phyloP scores from a whole-genome alignment of 2,888 invertebrate genomes.

The Axea sp. region DNA sequence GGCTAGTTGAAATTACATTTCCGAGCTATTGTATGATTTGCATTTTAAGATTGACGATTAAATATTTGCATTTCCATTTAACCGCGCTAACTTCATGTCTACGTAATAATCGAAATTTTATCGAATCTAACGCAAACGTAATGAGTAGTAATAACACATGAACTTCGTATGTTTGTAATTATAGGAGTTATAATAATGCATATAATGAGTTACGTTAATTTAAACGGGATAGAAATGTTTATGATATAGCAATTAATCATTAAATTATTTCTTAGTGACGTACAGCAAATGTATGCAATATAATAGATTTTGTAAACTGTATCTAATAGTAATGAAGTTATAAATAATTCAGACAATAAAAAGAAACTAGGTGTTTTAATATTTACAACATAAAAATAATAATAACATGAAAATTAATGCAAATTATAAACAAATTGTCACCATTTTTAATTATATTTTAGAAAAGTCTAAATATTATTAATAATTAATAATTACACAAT shows the following conservation, averaged over 20 bases:
- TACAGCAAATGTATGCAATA: slow-evolving; percentile 12
- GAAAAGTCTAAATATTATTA: too few relatives aligned
- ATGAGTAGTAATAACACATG: slow-evolving; percentile 36
- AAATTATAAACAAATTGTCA: too few relatives aligned
- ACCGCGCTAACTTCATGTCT: slow-evolving; percentile 28
- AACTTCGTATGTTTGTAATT: slow-evolving; percentile 33
- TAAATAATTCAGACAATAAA: background rate
- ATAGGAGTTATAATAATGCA: slow-evolving; percentile 32
- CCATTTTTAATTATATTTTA: too few relatives aligned
- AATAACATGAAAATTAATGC: too few relatives aligned
- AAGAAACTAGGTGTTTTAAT: too few relatives aligned
- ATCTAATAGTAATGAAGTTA: background rate
- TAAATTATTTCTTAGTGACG: slow-evolving; percentile 18
- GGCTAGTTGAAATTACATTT: too few relatives aligned
- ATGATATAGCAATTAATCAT: slow-evolving; percentile 27
- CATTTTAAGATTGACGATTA: slow-evolving; percentile 38
- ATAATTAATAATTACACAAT: too few relatives aligned
- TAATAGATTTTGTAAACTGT: too few relatives aligned
- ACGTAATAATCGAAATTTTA: slow-evolving; percentile 37
- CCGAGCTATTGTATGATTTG: slow-evolving; percentile 31
- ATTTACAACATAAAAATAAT: too few relatives aligned
- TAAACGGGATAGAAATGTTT: slow-evolving; percentile 24
- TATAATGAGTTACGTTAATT: slow-evolving; percentile 45
- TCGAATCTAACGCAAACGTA: slow-evolving; percentile 21
- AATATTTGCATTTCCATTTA: slow-evolving; percentile 35